Base-by-base conservation (phyloP, 2,797 vertebrate species). In the Cyprinodon diabolis region DNA sequence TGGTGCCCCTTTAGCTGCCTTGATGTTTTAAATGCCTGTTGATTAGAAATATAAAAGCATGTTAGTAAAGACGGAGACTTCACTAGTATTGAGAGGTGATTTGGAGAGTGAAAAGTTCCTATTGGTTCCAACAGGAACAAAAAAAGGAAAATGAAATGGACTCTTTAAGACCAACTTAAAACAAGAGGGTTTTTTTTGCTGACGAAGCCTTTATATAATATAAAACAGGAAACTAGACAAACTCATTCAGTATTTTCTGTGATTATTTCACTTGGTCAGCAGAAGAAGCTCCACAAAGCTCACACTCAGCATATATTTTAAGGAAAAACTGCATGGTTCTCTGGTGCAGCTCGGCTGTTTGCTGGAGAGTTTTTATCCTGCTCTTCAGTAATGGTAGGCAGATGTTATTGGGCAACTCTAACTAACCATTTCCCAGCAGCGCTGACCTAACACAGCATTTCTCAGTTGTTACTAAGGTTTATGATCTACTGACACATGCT, bases 341-440 rank as follows among this genome's bases (percentile, higher is more conserved):
- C 19, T 65, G 21, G 15, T 19, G 30, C 58, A 62, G 35, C 35
- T 4, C 9, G 7, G 58, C 15, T 54, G 7, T 54, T 21, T 4
- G 17, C 58, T 4, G 4, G 37, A 23, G 51, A 6, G 40, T 43
- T 43, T 13, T 49, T 49, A 49, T 13, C 12, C 12, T 49, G 49
- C 51, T 52, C 51, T 52, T 52, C 51, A 52, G 21, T 23, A 11
- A 9, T n/a, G 21, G 62, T 13, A 8, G 8, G 40, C 66, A 60
- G 30, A 68, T 49, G 48, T 40, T 49, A 8, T 7, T 21, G 4
- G 12, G 19, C 7, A 21, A 37, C 47, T 52, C 35, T 40, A 40
- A 69, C 73, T 52, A 65, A n/a, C 57, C 15, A 23, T 74, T 83
- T 75, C n/a, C 72, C 63, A 55, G 69, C 74, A 71, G 45, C 58